Evolutionary conservation across 23 tunicate genomes (phyloP), one percentile per base, ranked within the genome.

Genomic region (Clavelina lepadiformis): DNA sequence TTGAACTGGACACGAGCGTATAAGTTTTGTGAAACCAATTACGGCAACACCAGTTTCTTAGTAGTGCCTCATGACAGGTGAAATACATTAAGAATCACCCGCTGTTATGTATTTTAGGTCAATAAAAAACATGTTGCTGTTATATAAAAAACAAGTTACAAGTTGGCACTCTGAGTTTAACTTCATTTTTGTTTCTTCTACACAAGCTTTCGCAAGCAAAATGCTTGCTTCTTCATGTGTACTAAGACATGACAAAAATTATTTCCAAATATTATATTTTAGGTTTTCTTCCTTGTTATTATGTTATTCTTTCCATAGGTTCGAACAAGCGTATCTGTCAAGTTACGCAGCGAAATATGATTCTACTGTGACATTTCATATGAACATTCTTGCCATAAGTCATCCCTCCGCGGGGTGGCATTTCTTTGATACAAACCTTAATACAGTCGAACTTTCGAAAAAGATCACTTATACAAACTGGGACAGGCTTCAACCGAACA

Each of bases 1-100:
- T 28, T 46, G 19, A 76, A 72, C 62, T 86, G 95, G 95, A 72
- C 80, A 25, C 32, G 38, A 28, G 85, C 88, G 28, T 78, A 81
- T 35, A 62, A 73, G 28, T 7, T 63, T 5, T 86, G 95, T 31
- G 28, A 57, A 31, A 33, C 45, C 0, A 35, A 69, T 58, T 86
- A 77, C 47, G 95, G 95, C 35, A 62, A 63, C 50, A 51, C 49
- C 26, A 78, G 86, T 32, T 56, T 45, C 8, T 51, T 86, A 46
- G 41, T 86, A 22, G 36, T 86, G n/a, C 95, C 95, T 0, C 85
- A 72, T 38, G 65, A 86, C 52, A 78, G 83, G 93, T 85, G 53
- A 5, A 65, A 51, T 15, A 37, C 5, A n/a, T n/a, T n/a, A n/a
- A n/a, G n/a, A n/a, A n/a, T n/a, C n/a, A n/a, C n/a, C n/a, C n/a